Evolutionary conservation across 2,888 invertebrate species (phyloP).

Genomic region (Leucophora obtusa): DNA sequence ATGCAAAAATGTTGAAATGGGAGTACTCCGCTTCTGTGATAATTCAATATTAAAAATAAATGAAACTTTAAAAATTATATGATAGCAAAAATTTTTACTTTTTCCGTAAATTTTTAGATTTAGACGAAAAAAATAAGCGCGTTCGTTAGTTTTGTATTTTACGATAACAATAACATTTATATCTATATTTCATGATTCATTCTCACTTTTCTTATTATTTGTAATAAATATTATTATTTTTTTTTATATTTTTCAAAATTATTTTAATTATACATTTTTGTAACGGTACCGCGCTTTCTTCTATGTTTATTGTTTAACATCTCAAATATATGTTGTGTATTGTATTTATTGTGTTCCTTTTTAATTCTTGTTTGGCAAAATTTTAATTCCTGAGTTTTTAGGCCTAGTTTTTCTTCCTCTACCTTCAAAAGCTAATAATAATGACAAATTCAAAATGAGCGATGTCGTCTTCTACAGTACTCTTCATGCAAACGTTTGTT

Average conservation of each 20-base stretch:
- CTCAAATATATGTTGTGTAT: neutral
- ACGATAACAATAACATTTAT: neutral
- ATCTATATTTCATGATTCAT: neutral
- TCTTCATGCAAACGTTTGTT: constrained; percentile 9
- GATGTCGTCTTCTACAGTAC: constrained; percentile 25
- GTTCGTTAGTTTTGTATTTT: neutral
- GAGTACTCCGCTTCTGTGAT: too few relatives aligned
- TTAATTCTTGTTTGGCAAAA: constrained; percentile 35
- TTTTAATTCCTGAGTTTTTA: constrained; percentile 37
- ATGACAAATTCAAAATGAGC: constrained; percentile 1
- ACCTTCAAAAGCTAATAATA: neutral
- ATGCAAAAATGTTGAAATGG: too few relatives aligned
- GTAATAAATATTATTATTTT: neutral
- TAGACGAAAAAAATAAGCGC: too few relatives aligned
- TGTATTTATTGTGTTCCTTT: neutral
- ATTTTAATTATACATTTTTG: neutral
- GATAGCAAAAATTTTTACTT: too few relatives aligned
- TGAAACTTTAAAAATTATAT: too few relatives aligned
- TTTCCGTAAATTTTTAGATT: too few relatives aligned
- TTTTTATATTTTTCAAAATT: constrained; percentile 11
- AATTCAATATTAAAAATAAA: too few relatives aligned
- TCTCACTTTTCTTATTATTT: too few relatives aligned
- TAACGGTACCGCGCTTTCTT: constrained; percentile 27
- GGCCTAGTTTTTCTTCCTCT: constrained; percentile 20
- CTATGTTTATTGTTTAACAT: neutral